Base-by-base conservation (phyloP, 2,113 vertebrate species). In the Tympanuchus pallidicinctus region DNA sequence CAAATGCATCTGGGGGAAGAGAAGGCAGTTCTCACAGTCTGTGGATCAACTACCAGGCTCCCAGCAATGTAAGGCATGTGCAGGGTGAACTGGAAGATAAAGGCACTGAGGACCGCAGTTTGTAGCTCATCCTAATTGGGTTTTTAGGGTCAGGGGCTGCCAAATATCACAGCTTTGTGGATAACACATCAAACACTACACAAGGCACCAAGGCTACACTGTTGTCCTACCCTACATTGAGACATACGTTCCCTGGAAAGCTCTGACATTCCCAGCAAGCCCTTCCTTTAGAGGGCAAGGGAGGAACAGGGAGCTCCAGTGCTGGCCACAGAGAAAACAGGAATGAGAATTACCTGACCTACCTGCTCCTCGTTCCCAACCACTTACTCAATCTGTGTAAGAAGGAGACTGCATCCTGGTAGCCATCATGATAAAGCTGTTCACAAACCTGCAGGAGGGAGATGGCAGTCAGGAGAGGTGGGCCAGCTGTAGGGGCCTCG, bases 351-450 rank as follows among this genome's bases (percentile, higher is more conserved):
- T 32, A 16, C 28, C 13, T 3, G 4, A 43, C 10, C 28, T 30
- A 18, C 28, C 34, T 79, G 63, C 40, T 82, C 27, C 83, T 70
- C 42, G 2, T 19, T 59, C 32, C 34, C 32, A 70, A 32, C 3
- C 56, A 92, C 95, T 96, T 92, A 96, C 94, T 56, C 18, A 93
- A 70, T 4, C 74, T 84, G 67, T 84, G 52, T 2, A 94, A 75
- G 86, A 64, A 96, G 91, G 52, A 78, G 47, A 71, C 1, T 0
- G 43, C 6, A 36, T 97, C 97, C 92, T 93, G 63, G 81, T 97
- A 97, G 75, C 96, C 95, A 17, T 8, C 4, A 11, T 0, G 8
- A 36, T n/a, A 88, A 32, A 91, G 14, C 13, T 13, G 13, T 0
- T 94, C 43, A 11, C 70, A 4, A 50, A 32, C 85, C 97, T 97